These are phyloP conservation scores for Allobates femoralis DNA, from an alignment of 2,797 vertebrate species.

Conservation along the genomic window DNA sequence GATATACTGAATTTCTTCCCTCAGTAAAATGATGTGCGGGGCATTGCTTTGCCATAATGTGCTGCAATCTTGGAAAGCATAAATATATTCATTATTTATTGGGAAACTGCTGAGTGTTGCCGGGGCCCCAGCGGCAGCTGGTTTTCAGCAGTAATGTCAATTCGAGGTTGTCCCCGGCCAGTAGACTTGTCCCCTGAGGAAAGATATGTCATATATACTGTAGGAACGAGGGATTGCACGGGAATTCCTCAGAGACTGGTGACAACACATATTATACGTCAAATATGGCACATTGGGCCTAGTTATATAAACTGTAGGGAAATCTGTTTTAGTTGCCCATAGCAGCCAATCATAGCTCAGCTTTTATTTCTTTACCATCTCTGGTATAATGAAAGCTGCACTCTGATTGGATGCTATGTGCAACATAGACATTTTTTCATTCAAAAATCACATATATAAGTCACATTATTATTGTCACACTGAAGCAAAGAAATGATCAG, in stretches of 20 bases:
- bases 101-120: conserved; percentile 1
- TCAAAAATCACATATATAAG: too few relatives aligned
- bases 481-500: too few relatives aligned
- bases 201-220: background rate
- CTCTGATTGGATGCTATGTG: too few relatives aligned
- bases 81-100: background rate
- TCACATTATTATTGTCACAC: too few relatives aligned
- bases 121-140: background rate
- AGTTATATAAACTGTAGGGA: too few relatives aligned
- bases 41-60: background rate
- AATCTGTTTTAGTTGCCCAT: too few relatives aligned
- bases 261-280: background rate
- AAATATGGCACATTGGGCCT: too few relatives aligned
- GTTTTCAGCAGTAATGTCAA: background rate
- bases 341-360: too few relatives aligned
- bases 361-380: too few relatives aligned
- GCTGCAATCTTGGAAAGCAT: conserved; percentile 7
- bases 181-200: background rate
- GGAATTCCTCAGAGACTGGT: background rate
- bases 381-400: too few relatives aligned
- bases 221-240: background rate
- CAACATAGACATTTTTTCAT: too few relatives aligned
- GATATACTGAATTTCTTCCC: background rate
- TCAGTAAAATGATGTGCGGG: background rate
- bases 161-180: background rate